Conservation (phyloP, 2,113 vertebrate genomes). For the Entomyzon cyanotis region DNA sequence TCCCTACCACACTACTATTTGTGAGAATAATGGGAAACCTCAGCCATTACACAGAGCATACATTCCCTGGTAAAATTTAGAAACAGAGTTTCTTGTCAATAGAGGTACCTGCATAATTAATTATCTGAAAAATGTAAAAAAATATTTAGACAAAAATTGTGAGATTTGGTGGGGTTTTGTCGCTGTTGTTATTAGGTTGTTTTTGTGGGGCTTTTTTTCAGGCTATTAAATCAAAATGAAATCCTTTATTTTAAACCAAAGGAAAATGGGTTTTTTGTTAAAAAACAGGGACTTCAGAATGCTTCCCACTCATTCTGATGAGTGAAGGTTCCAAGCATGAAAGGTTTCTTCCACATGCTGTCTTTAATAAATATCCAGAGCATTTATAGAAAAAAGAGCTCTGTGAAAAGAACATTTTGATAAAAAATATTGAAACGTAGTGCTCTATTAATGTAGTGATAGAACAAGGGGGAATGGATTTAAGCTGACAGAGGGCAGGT, state of each 20-base stretch:
- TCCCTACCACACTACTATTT: neutral
- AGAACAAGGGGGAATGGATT: neutral
- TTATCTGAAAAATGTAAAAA: neutral
- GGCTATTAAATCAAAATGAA: neutral
- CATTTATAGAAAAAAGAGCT: fast-evolving
- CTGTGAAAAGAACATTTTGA: neutral
- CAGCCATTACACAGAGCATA: neutral
- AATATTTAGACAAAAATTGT: neutral
- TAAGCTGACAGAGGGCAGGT: neutral
- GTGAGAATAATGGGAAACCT: neutral
- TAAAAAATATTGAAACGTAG: neutral
- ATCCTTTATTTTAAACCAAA: neutral
- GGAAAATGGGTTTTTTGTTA: neutral
- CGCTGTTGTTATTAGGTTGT: neutral
- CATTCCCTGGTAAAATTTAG: neutral
- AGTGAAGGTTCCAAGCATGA: neutral
- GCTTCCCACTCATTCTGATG: neutral
- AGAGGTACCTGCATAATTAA: neutral
- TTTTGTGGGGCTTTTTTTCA: neutral
- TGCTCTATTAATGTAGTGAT: neutral
- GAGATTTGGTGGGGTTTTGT: fast-evolving
- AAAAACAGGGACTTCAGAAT: neutral
- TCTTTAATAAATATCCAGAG: neutral
- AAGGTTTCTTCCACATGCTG: neutral
- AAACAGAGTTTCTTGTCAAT: neutral